phyloP scores from a whole-genome alignment of 2,797 vertebrate species.

The Ibycter americanus region DNA sequence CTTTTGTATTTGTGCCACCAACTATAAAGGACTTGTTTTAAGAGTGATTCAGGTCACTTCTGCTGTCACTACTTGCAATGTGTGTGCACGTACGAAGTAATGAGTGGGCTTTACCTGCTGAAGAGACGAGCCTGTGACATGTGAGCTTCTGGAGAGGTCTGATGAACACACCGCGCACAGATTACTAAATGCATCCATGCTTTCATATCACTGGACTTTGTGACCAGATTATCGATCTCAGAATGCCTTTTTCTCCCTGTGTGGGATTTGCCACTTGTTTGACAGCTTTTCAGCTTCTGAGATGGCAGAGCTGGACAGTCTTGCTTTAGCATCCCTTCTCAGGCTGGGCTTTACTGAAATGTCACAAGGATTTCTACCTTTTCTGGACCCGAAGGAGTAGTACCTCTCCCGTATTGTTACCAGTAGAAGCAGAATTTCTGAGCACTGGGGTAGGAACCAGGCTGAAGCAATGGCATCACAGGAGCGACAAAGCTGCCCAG shows the following conservation, averaged over 20 bases:
- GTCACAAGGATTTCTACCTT: not conserved
- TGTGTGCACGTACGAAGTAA: fast-evolving
- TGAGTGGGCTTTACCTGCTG: not conserved
- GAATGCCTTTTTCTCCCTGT: not conserved
- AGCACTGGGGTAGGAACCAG: not conserved
- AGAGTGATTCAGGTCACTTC: not conserved
- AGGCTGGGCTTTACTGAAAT: not conserved
- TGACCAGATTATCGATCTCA: not conserved
- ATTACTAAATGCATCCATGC: not conserved
- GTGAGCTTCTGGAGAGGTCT: not conserved
- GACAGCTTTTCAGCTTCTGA: not conserved
- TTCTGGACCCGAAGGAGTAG: not conserved
- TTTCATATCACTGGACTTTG: not conserved
- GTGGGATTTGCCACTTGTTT: not conserved
- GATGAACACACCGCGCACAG: not conserved
- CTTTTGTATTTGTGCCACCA: not conserved
- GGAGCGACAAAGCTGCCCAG: not conserved
- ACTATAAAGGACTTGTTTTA: not conserved
- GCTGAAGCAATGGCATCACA: not conserved
- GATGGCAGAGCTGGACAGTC: not conserved
- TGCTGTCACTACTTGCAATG: not conserved
- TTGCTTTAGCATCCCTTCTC: not conserved
- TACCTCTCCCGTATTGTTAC: not conserved
- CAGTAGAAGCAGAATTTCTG: not conserved
- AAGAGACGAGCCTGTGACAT: not conserved